Base-by-base conservation (phyloP, 1,140 invertebrate species). In the Heliothis virescens region DNA sequence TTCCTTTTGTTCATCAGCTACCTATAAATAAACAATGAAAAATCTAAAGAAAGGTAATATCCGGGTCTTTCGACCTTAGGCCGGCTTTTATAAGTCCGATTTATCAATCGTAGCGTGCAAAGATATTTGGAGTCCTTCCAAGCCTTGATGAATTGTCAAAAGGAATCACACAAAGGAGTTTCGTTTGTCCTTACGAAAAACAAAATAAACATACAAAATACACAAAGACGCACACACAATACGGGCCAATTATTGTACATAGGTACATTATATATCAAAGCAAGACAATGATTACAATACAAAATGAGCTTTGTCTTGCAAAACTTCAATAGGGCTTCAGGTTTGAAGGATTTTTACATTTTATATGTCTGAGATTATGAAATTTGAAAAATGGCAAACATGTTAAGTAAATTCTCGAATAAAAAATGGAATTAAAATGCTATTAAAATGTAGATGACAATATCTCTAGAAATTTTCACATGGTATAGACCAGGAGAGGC, bases 121-220 rank as follows among this genome's bases (percentile, higher is more conserved):
- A 77, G 26, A 34, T 76, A 76, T 76, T 77, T 53, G 3, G n/a
- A n/a, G 62, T 29, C 18, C 41, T 53, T 21, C 3, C 3, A 50
- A 7, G 60, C 60, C 26, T 55, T 77, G 74, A 77, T 63, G 26
- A 65, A 48, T 65, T 77, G 60, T 65, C 48, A 77, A 76, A 77
- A 77, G 62, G 41, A 52, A 9, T 16, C 29, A 29, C 5, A 73
- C 34, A 73, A 73, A 73, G 71, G 53, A 41, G 60, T 65, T 77
- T 41, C 29, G 62, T 77, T 48, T 60, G 10, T 55, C 50, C 34
- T 60, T 12, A 13, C 26, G 15, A 63, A 63, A 47, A 71, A 52
- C 67, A 71, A 71, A 53, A 69, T 69, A 48, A 69, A 69, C 48
- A 26, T 11, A 48, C 65, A n/a, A 53, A 52, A 75, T 15, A 48